phyloP scores from a whole-genome alignment of 1,140 invertebrate genomes.

The Rhagoletis zephyria region DNA sequence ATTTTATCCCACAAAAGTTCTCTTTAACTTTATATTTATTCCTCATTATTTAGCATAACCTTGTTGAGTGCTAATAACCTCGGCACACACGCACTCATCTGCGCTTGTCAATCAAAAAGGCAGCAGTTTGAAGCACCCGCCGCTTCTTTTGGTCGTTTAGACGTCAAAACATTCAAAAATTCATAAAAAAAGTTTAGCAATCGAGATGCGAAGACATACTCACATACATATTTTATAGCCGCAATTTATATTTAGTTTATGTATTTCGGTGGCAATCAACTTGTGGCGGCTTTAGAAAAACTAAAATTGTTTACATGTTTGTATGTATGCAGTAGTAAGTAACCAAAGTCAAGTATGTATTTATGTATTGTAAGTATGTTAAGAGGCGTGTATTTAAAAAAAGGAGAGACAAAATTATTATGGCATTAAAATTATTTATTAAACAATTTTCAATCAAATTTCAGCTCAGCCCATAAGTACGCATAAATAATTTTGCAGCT shows the following conservation, averaged over 20 bases:
- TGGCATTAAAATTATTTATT: no score
- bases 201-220: background rate
- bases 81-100: background rate
- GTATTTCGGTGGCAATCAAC: background rate
- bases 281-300: background rate
- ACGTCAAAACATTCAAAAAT: conserved; percentile 5
- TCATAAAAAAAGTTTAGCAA: background rate
- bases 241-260: no score
- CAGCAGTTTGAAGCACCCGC: background rate
- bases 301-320: background rate
- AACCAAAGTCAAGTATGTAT: no score
- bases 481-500: background rate
- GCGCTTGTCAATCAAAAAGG: background rate
- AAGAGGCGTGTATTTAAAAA: no score
- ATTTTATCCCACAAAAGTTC: no score
- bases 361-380: no score
- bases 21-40: no score
- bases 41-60: background rate
- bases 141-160: background rate
- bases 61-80: background rate
- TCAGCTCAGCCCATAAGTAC: no score
- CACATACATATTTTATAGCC: background rate
- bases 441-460: no score
- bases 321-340: background rate
- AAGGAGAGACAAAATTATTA: no score